Percentiles rank a stretch among this genome's conserved stretches.
Conservation (phyloP, 2,888 invertebrate genomes). For the Xanthostigma xanthostigma region DNA sequence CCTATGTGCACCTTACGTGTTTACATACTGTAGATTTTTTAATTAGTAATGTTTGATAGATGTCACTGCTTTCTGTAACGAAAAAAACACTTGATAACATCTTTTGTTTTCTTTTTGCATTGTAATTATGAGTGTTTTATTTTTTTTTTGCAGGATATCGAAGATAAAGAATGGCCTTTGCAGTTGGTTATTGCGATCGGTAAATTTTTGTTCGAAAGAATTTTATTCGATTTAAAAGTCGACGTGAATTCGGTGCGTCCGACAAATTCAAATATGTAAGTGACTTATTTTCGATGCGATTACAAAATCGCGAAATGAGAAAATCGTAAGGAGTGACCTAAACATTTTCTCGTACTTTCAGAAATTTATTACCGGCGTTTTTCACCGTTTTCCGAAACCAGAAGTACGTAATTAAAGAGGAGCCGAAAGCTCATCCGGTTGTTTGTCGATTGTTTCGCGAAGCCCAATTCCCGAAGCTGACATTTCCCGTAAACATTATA, state of each 20-base stretch:
- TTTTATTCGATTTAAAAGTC: constrained; percentile 72
- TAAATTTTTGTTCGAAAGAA: constrained; percentile 72
- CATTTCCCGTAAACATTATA: constrained; percentile 53
- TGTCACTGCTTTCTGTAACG: no score
- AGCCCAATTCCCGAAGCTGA: constrained; percentile 49
- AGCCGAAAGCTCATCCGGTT: constrained; percentile 74
- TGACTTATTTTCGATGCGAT: constrained; percentile 8
- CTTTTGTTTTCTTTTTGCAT: no score
- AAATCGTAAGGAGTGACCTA: no score
- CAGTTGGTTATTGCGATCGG: constrained; percentile 52
- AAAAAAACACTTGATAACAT: no score
- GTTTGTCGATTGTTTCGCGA: constrained; percentile 52
- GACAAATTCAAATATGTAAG: constrained; percentile 25
- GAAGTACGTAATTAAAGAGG: constrained; percentile 46
- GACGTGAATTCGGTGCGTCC: constrained; percentile 52
- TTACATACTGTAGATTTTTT: no score
- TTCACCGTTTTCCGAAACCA: constrained; percentile 62
- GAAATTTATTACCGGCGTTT: constrained; percentile 59
- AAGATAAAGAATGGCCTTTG: constrained; percentile 49
- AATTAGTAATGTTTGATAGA: no score
- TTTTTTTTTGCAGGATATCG: constrained; percentile 28
- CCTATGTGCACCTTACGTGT: no score
- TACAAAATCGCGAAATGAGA: no score
- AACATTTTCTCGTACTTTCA: constrained; percentile 19
- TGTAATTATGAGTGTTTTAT: constrained; percentile 11